Conservation (phyloP, 2,888 invertebrate genomes). For the Carabus problematicus region DNA sequence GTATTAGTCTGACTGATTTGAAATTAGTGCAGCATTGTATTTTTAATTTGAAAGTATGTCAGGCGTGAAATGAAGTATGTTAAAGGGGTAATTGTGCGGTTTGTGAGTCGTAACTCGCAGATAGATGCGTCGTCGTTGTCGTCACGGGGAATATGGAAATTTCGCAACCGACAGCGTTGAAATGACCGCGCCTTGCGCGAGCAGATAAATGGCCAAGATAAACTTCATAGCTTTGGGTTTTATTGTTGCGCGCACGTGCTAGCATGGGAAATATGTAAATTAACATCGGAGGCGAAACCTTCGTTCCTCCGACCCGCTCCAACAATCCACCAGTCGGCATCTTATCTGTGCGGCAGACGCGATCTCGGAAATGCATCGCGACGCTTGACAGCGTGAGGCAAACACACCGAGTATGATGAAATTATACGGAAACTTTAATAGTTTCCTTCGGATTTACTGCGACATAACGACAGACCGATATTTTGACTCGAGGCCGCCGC, state of each 20-base stretch:
- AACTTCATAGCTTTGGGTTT: conserved; percentile 39
- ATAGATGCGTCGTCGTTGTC: too few species aligned
- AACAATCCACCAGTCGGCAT: neutral
- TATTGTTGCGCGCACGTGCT: conserved; percentile 42
- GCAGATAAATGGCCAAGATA: conserved; percentile 36
- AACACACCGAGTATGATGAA: conserved; percentile 9
- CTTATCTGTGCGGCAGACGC: conserved; percentile 10
- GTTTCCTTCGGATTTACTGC: conserved; percentile 9
- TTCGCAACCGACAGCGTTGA: conserved; percentile 13
- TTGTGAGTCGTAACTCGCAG: too few species aligned
- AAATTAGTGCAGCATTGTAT: too few species aligned
- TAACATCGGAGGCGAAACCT: conserved; percentile 18
- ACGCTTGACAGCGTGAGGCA: neutral
- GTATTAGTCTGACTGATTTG: too few species aligned
- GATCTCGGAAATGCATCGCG: conserved; percentile 1
- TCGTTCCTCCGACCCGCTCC: conserved; percentile 11
- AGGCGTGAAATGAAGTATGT: too few species aligned
- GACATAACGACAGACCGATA: conserved; percentile 6
- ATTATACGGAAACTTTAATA: conserved; percentile 27
- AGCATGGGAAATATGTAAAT: conserved; percentile 42
- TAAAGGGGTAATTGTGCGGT: too few species aligned
- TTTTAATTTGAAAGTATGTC: too few species aligned
- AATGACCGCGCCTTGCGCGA: conserved; percentile 32
- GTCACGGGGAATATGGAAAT: conserved; percentile 7
- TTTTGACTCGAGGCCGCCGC: neutral